A percentile compares a stretch with the other conserved stretches of the same genome.
phyloP scores from a whole-genome alignment of 2,888 invertebrate genomes.

The Morpho deidamia region DNA sequence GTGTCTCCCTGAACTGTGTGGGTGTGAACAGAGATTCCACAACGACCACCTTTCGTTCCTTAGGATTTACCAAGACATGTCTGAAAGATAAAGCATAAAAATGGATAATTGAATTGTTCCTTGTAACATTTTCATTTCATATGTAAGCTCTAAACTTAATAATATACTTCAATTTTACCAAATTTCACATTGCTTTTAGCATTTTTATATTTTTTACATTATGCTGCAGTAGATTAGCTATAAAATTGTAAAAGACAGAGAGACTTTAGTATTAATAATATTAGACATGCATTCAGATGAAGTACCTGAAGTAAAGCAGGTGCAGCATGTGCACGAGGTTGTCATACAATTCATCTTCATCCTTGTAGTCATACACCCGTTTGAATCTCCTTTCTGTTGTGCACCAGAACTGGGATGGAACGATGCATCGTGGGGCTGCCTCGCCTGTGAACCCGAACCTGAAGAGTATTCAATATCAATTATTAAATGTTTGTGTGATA shows the following conservation, averaged over 20 bases:
- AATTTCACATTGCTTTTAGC: no score
- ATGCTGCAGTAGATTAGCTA: no score
- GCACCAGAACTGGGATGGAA: conserved; percentile 87
- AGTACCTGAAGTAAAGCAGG: conserved; percentile 91
- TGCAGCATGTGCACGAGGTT: conserved; percentile 93
- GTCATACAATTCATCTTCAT: conserved; percentile 86
- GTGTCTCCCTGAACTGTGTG: conserved; percentile 89
- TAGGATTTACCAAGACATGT: conserved; percentile 93
- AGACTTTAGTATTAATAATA: no score
- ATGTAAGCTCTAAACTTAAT: no score
- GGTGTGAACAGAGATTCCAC: conserved; percentile 93
- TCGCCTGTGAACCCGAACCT: conserved; percentile 97
- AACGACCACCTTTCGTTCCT: conserved; percentile 93
- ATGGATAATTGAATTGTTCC: no score
- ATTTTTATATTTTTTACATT: no score
- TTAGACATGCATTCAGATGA: no score
- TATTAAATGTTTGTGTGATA: no score
- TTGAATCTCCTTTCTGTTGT: conserved; percentile 78
- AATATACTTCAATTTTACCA: no score
- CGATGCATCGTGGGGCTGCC: conserved; percentile 90
- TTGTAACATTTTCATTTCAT: no score
- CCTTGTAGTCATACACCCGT: conserved; percentile 81
- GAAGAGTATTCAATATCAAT: not conserved
- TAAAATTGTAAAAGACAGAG: no score
- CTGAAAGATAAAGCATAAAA: conserved; percentile 64